These are phyloP conservation scores for Dryobota labecula DNA, from an alignment of 2,888 invertebrate species.

Conservation along the genomic window DNA sequence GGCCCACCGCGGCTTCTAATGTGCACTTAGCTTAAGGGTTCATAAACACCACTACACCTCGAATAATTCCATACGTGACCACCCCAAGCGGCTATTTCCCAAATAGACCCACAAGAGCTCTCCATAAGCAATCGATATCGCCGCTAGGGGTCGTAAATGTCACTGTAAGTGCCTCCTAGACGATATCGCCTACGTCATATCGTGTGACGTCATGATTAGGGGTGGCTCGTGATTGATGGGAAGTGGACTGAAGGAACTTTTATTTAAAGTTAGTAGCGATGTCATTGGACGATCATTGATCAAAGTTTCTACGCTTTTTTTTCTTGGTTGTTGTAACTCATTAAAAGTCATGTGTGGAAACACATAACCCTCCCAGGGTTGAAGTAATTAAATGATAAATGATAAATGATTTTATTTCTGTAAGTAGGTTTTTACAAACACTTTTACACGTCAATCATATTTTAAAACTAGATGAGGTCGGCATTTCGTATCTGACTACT, in stretches of 20 bases:
- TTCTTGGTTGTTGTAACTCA: background rate
- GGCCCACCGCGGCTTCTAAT: too few relatives aligned
- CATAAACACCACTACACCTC: background rate
- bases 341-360: background rate
- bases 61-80: conserved; percentile 2
- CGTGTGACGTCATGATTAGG: conserved; percentile 52
- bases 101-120: conserved; percentile 6
- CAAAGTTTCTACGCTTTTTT: background rate
- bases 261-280: conserved; percentile 46
- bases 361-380: too few relatives aligned
- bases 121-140: conserved; percentile 48
- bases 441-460: too few relatives aligned
- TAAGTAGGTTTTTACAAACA: too few relatives aligned
- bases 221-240: conserved; percentile 51
- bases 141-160: conserved; percentile 54
- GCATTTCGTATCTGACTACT: too few relatives aligned
- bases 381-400: too few relatives aligned
- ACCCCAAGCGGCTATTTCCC: conserved; percentile 2
- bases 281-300: conserved; percentile 35
- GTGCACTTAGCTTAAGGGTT: background rate
- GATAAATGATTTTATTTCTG: too few relatives aligned
- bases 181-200: conserved; percentile 60
- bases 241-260: conserved; percentile 11
- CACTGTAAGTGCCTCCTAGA: conserved; percentile 43
- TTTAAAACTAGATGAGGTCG: too few relatives aligned